Conservation (phyloP, 2,888 invertebrate genomes). For the Thumatha senex region DNA sequence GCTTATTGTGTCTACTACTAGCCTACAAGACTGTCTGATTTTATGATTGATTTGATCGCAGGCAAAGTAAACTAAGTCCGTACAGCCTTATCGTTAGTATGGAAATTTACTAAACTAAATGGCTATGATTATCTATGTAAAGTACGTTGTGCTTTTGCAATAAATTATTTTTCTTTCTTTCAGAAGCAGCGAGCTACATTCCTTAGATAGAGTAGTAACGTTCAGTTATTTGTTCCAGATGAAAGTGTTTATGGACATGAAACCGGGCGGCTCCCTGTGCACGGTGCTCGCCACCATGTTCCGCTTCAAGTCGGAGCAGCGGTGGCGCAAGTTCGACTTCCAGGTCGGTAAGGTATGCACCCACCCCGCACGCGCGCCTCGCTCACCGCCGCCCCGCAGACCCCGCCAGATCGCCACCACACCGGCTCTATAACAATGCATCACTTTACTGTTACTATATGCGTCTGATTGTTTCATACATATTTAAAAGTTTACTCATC, state of each 20-base stretch:
- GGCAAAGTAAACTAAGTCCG: too few relatives aligned
- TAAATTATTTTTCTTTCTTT: too few relatives aligned
- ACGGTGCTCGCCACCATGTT: constrained; percentile 96
- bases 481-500: too few relatives aligned
- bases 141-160: too few relatives aligned
- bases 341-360: constrained; percentile 91
- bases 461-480: constrained; percentile 25
- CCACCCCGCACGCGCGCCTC: constrained; percentile 66
- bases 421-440: constrained; percentile 59
- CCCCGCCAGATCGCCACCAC: constrained; percentile 47
- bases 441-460: constrained; percentile 38
- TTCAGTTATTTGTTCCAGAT: constrained; percentile 84
- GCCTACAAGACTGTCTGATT: too few relatives aligned
- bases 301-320: constrained; percentile 97
- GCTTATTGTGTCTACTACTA: too few relatives aligned
- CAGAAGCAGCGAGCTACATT: too few relatives aligned
- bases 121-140: too few relatives aligned
- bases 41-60: too few relatives aligned
- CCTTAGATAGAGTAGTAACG: too few relatives aligned
- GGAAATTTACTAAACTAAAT: too few relatives aligned
- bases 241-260: constrained; percentile 97
- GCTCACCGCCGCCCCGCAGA: constrained; percentile 58
- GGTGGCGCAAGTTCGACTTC: constrained; percentile 97
- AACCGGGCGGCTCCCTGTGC: constrained; percentile 95
- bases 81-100: too few relatives aligned